Conservation (phyloP, 2,113 vertebrate species). For the Alouatta palliata region DNA sequence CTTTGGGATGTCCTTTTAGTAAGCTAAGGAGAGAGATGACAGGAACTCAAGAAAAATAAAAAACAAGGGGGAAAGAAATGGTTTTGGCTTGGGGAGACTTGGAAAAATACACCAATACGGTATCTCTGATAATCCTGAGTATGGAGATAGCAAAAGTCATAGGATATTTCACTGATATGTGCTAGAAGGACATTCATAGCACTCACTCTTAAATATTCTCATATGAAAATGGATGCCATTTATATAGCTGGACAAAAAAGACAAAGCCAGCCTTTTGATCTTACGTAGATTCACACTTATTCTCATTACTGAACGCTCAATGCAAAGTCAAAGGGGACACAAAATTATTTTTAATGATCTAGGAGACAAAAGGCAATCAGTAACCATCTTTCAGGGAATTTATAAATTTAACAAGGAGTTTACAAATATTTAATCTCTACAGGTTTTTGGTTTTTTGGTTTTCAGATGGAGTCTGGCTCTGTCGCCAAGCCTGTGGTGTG, state of each 20-base stretch:
- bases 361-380: not conserved
- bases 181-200: not conserved
- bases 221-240: not conserved
- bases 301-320: not conserved
- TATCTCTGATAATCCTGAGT: not conserved
- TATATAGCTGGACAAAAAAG: not conserved
- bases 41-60: not conserved
- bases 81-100: not conserved
- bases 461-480: too few relatives aligned
- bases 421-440: slow-evolving; percentile 8
- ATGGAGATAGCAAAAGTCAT: not conserved
- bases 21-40: not conserved
- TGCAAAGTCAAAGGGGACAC: not conserved
- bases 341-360: not conserved
- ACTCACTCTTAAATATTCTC: not conserved
- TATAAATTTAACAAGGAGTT: not conserved
- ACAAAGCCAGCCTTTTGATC: not conserved
- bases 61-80: not conserved
- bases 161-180: not conserved
- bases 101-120: not conserved
- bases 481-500: too few relatives aligned
- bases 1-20: not conserved
- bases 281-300: not conserved
- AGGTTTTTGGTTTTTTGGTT: not conserved
- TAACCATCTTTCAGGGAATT: not conserved